phyloP scores from a whole-genome alignment of 2,888 invertebrate species.

The Leucania comma region DNA sequence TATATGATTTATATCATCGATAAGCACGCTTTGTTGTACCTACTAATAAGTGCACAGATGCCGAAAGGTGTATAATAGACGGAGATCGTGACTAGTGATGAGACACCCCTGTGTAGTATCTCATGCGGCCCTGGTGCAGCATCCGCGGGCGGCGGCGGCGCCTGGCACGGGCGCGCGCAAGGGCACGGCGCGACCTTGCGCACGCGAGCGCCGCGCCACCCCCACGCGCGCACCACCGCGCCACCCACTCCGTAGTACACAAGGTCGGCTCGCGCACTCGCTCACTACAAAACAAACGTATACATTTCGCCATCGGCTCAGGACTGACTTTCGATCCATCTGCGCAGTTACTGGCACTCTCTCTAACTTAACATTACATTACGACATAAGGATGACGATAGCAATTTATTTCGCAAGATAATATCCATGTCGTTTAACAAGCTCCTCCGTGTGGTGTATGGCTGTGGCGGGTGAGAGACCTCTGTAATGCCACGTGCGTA shows the following conservation, averaged over 20 bases:
- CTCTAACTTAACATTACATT: too few species aligned
- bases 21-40: too few species aligned
- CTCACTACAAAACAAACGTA: not conserved
- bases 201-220: conserved; percentile 1
- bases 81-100: too few species aligned
- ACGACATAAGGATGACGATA: not conserved
- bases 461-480: not conserved
- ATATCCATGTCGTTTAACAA: not conserved
- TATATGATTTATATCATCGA: too few species aligned
- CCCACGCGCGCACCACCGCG: not conserved
- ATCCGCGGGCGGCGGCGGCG: not conserved
- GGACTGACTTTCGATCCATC: not conserved
- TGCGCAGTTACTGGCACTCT: too few species aligned
- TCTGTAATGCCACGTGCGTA: not conserved
- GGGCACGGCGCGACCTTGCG: conserved; percentile 17
- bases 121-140: too few species aligned
- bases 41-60: too few species aligned
- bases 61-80: too few species aligned
- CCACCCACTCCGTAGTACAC: too few species aligned
- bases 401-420: not conserved
- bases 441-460: not conserved
- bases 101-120: too few species aligned
- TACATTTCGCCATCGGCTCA: not conserved
- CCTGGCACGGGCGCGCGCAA: not conserved
- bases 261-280: not conserved